Conservation (phyloP, 2,888 invertebrate genomes). For the Lasioglossum vierecki region DNA sequence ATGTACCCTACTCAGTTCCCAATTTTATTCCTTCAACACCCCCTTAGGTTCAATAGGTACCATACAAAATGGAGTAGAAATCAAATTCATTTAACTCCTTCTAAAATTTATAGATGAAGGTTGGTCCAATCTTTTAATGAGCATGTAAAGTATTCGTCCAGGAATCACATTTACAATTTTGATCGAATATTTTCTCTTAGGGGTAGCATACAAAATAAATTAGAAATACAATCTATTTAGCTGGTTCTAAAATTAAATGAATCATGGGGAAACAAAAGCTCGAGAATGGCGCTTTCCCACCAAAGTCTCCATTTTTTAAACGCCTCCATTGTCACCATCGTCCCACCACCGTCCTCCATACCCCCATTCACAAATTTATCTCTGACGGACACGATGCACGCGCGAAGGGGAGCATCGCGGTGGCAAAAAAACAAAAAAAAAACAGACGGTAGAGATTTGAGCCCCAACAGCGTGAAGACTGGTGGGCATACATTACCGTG, state of each 20-base stretch:
- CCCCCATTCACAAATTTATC: slow-evolving; percentile 44
- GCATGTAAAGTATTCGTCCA: no score
- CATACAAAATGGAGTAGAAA: no score
- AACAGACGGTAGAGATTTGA: slow-evolving; percentile 29
- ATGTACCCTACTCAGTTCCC: no score
- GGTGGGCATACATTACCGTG: slow-evolving; percentile 53
- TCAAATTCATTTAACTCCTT: no score
- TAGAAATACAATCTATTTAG: neutral
- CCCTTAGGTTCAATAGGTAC: no score
- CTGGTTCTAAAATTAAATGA: neutral
- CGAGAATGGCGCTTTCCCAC: neutral
- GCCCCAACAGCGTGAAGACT: slow-evolving; percentile 14
- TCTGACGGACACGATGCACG: slow-evolving; percentile 16
- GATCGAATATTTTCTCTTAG: neutral
- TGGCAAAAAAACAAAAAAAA: slow-evolving; percentile 33
- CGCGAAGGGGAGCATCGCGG: slow-evolving; percentile 14
- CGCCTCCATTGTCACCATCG: neutral
- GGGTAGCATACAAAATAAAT: neutral
- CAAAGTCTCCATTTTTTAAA: neutral
- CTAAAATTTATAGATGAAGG: no score
- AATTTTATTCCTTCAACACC: no score
- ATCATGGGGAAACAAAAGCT: neutral
- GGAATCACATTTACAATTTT: no score
- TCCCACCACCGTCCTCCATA: neutral
- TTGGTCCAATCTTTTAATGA: no score